Evolutionary conservation across 2,888 invertebrate species (phyloP), one percentile per base, ranked within the genome.

Genomic region (Trissoscelio sp.): DNA sequence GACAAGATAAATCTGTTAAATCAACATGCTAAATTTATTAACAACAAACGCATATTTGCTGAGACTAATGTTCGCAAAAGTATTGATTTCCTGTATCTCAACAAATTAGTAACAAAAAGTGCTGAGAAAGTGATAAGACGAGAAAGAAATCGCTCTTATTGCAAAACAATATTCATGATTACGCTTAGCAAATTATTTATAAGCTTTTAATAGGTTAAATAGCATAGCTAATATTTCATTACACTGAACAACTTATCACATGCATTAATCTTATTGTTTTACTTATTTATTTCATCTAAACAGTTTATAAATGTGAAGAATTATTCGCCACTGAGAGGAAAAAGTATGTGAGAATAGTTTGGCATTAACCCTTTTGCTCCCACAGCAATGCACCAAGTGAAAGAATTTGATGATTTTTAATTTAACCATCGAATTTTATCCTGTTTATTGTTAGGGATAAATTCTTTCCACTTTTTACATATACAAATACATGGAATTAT

Each of bases 261-360:
- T 39, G 58, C n/a, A 75, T 75, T 67, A 24, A 75, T 75, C 75
- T 66, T 20, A 58, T 66, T 57, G 58, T 75, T 75, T 75, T 20
- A 55, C 2, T 75, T 51, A 42, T 58, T 31, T 75, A 74, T 66
- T 75, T 67, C 66, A 20, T 48, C 66, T 39, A 39, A 18, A 22
- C 42, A 12, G 9, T 48, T 31, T 67, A 16, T 34, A 44, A 44
- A 20, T 46, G 58, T 16, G n/a, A 12, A 16, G 39, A 39, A 53
- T 44, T 57, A 67, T 67, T 67, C 9, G 18, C 42, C 12, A 5
- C 7, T 14, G 39, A 24, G 16, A 3, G n/a, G 51, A 75, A 75
- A 67, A 75, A 67, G 34, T 37, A 75, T 77, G 53, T 77, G 77
- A 69, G 77, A 77, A 69, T 37, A 55, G 69, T 77, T 69, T 62